Evolutionary conservation across 2,888 invertebrate genomes (phyloP).

Genomic region (Atrina japonica): DNA sequence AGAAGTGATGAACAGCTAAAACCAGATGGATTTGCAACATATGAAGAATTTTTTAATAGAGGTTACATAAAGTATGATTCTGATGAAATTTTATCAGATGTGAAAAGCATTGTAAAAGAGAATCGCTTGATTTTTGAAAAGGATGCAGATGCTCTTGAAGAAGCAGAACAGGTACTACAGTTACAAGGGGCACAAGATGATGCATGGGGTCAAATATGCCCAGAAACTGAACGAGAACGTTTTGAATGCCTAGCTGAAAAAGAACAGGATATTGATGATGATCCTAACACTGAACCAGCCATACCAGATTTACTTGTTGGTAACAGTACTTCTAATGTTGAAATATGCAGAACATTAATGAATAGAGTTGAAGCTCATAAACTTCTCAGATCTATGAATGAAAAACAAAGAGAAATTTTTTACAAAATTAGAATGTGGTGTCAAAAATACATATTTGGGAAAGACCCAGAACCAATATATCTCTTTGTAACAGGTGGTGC

Average conservation of each 20-base stretch:
- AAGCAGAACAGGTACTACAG: slow-evolving; percentile 18
- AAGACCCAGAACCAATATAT: slow-evolving; percentile 12
- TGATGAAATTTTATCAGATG: background rate
- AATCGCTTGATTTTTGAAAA: slow-evolving; percentile 28
- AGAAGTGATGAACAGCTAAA: slow-evolving; percentile 15
- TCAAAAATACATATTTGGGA: background rate
- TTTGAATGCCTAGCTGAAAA: slow-evolving; percentile 21
- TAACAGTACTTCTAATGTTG: background rate
- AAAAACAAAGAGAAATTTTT: slow-evolving; percentile 32
- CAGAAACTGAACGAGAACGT: slow-evolving; percentile 40
- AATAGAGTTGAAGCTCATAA: slow-evolving; percentile 13
- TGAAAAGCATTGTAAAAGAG: slow-evolving; percentile 31
- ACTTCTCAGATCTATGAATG: slow-evolving; percentile 23
- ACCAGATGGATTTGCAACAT: slow-evolving; percentile 10
- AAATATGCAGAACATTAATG: slow-evolving; percentile 9
- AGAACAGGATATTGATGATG: slow-evolving; percentile 1
- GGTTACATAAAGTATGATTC: background rate
- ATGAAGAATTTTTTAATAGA: slow-evolving; percentile 31
- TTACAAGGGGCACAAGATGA: slow-evolving; percentile 27
- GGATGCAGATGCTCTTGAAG: slow-evolving; percentile 26
- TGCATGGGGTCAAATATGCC: slow-evolving; percentile 37
- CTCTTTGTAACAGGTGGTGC: slow-evolving; percentile 35
- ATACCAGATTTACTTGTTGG: slow-evolving; percentile 24
- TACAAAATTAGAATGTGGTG: slow-evolving; percentile 12
- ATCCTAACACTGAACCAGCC: background rate